Conservation (phyloP, 1,140 invertebrate genomes). For the Triops cancriformis region DNA sequence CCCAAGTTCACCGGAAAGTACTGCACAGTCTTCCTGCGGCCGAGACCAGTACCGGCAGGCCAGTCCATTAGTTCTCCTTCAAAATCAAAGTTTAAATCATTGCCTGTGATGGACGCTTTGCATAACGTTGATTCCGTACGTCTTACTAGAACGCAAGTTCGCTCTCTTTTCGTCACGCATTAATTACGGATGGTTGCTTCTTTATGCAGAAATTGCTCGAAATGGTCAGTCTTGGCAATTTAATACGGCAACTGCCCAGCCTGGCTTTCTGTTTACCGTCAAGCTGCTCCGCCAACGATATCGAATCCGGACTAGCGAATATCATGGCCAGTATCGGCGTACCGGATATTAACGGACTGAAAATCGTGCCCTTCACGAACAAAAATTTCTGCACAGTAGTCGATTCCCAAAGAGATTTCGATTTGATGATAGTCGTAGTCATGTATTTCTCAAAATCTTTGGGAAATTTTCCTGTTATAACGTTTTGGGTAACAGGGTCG, state of each 20-base stretch:
- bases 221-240: too few relatives aligned
- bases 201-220: background rate
- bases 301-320: background rate
- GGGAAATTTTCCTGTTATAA: background rate
- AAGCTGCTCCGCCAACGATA: background rate
- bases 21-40: too few relatives aligned
- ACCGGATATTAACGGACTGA: background rate
- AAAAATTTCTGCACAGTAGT: constrained; percentile 12
- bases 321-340: background rate
- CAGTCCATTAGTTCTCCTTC: background rate
- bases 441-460: background rate
- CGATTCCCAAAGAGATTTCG: background rate
- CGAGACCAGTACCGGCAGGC: background rate
- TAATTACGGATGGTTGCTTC: too few relatives aligned
- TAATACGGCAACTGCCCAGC: background rate
- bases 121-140: background rate
- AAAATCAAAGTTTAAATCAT: background rate
- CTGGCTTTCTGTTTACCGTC: background rate
- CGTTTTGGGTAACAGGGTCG: background rate
- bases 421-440: background rate
- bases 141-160: too few relatives aligned
- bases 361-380: background rate
- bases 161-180: background rate
- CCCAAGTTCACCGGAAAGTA: constrained; percentile 21
- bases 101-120: too few relatives aligned